A percentile compares a stretch with the other conserved stretches of the same genome.
Evolutionary conservation across 2,888 invertebrate genomes (phyloP).

Genomic region (Salpingus planirostris): DNA sequence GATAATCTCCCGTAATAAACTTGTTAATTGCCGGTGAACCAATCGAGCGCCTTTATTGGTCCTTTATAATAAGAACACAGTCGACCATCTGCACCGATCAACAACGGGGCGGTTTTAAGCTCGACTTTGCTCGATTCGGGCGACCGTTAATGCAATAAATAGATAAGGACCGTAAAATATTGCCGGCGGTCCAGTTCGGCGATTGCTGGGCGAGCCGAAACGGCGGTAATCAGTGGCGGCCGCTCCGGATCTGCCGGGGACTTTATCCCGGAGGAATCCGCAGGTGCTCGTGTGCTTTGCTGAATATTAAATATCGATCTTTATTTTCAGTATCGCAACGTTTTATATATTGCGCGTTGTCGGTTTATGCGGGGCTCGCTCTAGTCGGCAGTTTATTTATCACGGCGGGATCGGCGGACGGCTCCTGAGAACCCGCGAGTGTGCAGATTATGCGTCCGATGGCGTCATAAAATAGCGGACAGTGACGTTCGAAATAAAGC

Average conservation of each 20-base stretch:
- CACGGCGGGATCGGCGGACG: conserved; percentile 26
- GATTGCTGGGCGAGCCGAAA: conserved; percentile 30
- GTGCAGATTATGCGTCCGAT: conserved; percentile 32
- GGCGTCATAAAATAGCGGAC: conserved; percentile 33
- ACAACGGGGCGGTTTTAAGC: conserved; percentile 1
- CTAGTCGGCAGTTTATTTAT: conserved; percentile 26
- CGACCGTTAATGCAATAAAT: conserved; percentile 32
- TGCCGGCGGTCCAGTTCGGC: conserved; percentile 28
- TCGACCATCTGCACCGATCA: conserved; percentile 13
- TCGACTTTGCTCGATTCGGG: conserved; percentile 13
- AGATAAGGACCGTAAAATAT: conserved; percentile 37
- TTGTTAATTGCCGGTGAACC: conserved; percentile 39
- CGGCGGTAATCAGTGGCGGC: conserved; percentile 19
- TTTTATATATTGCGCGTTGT: no score
- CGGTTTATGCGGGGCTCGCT: no score
- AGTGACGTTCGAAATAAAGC: conserved; percentile 35
- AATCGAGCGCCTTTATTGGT: conserved; percentile 37
- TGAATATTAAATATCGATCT: conserved; percentile 33
- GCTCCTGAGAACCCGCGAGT: conserved; percentile 34
- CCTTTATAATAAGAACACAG: conserved; percentile 33
- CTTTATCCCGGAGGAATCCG: no score
- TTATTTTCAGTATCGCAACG: conserved; percentile 29
- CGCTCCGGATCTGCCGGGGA: conserved; percentile 15
- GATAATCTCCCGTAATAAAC: conserved; percentile 41
- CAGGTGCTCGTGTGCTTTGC: no score